phyloP scores from a whole-genome alignment of 1,140 invertebrate genomes.

The Cotesia chilonis region DNA sequence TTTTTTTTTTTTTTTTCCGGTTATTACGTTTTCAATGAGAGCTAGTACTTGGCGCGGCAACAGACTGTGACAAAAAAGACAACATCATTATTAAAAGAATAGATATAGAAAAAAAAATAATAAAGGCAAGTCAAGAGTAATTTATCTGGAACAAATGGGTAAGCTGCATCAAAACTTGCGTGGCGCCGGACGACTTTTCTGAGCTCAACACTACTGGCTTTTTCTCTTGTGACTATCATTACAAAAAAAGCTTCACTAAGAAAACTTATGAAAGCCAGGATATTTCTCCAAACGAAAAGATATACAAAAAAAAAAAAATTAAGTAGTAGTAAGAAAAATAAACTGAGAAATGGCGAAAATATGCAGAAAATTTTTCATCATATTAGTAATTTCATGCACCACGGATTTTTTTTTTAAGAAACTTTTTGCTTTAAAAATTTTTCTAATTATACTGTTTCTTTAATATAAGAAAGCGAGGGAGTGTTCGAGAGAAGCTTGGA shows the following conservation, averaged over 20 bases:
- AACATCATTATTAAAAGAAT: constrained; percentile 1
- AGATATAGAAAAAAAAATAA: not conserved
- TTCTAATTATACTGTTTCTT: no score
- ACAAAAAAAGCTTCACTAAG: not conserved
- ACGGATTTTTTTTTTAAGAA: no score
- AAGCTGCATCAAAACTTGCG: constrained; percentile 35
- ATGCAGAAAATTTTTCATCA: no score
- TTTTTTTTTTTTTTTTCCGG: not conserved
- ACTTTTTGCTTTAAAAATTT: no score
- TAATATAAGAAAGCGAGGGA: no score
- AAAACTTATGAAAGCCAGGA: constrained; percentile 6
- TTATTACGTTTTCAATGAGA: not conserved
- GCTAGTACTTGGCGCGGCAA: no score
- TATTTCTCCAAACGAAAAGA: constrained; percentile 9
- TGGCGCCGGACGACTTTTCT: constrained; percentile 32
- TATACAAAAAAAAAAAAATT: not conserved
- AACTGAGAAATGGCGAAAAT: not conserved
- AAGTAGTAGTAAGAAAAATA: not conserved
- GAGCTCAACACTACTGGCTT: constrained; percentile 17
- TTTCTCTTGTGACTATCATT: constrained; percentile 10
- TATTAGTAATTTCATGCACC: no score
- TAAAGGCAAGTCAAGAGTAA: constrained; percentile 3
- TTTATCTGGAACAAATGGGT: constrained; percentile 34
- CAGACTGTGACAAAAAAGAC: not conserved
- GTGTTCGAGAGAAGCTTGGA: no score